These are phyloP conservation scores for Nyctibius grandis DNA, from an alignment of 2,797 vertebrate genomes.

Conservation along the genomic window DNA sequence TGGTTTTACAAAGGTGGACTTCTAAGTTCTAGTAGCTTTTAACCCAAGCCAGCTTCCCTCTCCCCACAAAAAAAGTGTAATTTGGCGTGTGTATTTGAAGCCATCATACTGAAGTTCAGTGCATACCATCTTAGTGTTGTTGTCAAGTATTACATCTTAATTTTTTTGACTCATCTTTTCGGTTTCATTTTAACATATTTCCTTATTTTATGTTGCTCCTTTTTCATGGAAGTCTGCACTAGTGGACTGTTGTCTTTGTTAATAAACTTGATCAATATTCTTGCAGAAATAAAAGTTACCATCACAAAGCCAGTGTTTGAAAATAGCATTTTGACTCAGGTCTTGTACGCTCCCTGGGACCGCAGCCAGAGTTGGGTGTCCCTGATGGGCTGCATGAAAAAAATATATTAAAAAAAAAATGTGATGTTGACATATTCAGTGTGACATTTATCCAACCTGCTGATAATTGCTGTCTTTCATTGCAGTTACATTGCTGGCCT, in stretches of 20 bases:
- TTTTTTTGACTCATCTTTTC: background rate
- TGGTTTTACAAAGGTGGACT: background rate
- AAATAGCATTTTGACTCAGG: background rate
- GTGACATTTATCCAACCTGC: background rate
- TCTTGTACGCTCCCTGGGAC: rapidly evolving
- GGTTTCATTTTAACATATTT: background rate
- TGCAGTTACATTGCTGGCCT: background rate
- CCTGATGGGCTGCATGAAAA: background rate
- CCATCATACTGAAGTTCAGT: background rate
- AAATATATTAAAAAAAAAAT: background rate
- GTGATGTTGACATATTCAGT: background rate
- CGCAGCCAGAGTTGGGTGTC: background rate
- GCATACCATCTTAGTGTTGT: background rate
- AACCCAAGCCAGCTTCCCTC: background rate
- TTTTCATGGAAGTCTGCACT: background rate
- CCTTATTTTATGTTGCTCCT: background rate
- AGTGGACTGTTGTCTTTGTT: background rate
- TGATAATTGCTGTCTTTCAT: background rate
- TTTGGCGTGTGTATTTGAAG: background rate
- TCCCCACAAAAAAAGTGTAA: background rate
- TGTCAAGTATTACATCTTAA: background rate
- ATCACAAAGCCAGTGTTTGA: background rate
- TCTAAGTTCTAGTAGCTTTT: background rate
- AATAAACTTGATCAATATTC: background rate
- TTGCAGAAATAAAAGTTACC: background rate